These are phyloP conservation scores for Sylvicola fuscatus DNA, from an alignment of 2,888 invertebrate genomes.

Conservation along the genomic window DNA sequence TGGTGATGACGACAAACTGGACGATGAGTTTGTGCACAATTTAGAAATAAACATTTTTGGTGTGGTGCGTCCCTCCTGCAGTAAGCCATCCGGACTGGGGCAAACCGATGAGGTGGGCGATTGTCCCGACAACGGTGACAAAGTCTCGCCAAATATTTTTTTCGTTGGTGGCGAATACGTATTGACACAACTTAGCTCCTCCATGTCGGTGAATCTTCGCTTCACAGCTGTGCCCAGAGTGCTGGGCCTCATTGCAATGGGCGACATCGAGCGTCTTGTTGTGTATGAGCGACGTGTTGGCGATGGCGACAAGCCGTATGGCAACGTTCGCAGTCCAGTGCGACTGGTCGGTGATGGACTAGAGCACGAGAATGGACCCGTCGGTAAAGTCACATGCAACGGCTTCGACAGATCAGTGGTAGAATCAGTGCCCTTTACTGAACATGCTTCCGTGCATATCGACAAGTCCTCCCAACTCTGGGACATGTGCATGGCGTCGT, in stretches of 20 bases:
- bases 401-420: conserved; percentile 16
- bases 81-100: conserved; percentile 21
- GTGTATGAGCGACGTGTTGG: conserved; percentile 71
- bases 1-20: conserved; percentile 17
- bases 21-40: conserved; percentile 17
- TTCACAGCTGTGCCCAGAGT: conserved; percentile 40
- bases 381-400: conserved; percentile 28
- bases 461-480: conserved; percentile 88
- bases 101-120: conserved; percentile 23
- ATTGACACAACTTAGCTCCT: conserved; percentile 12
- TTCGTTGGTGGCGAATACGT: conserved; percentile 24
- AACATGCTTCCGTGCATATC: conserved; percentile 40
- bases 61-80: conserved; percentile 23
- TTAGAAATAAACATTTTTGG: conserved; percentile 24
- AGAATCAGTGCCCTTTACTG: conserved; percentile 30
- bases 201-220: conserved; percentile 26
- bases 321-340: conserved; percentile 18
- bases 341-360: conserved; percentile 38
- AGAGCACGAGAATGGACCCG: conserved; percentile 28
- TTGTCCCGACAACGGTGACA: conserved; percentile 21
- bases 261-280: conserved; percentile 68
- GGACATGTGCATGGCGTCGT: conserved; percentile 83
- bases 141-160: conserved; percentile 21
- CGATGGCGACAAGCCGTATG: conserved; percentile 39
- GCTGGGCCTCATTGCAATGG: conserved; percentile 65